These are phyloP conservation scores for Leguminivora glycinivorella DNA, from an alignment of 1,140 invertebrate genomes.

Conservation along the genomic window DNA sequence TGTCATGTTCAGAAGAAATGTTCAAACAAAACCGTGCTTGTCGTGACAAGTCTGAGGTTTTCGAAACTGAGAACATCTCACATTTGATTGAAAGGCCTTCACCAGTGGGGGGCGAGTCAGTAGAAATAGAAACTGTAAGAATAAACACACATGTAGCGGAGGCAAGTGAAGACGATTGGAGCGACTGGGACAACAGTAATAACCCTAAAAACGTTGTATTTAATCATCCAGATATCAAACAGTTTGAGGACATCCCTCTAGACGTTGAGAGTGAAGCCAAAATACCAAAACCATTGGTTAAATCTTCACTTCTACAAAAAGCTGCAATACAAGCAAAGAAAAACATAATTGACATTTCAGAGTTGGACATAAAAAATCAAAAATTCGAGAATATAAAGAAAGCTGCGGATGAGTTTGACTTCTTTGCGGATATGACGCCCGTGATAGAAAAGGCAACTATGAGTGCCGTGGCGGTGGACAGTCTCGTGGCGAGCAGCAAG, in stretches of 20 bases:
- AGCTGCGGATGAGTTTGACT: constrained; percentile 82
- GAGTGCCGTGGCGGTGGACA: constrained; percentile 58
- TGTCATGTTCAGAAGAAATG: constrained; percentile 56
- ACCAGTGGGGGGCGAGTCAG: constrained; percentile 89
- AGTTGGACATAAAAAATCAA: constrained; percentile 87
- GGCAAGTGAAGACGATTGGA: constrained; percentile 82
- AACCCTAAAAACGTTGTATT: constrained; percentile 16
- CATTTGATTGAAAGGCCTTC: constrained; percentile 85
- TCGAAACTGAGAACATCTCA: constrained; percentile 52
- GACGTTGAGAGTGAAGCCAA: constrained; percentile 26
- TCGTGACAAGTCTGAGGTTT: constrained; percentile 45
- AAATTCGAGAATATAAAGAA: constrained; percentile 71
- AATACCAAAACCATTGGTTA: constrained; percentile 38
- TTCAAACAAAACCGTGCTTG: constrained; percentile 46
- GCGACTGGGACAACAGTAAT: constrained; percentile 85
- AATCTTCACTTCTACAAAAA: constrained; percentile 58
- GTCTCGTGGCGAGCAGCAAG: constrained; percentile 61
- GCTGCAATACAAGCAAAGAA: constrained; percentile 72
- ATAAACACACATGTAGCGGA: constrained; percentile 44
- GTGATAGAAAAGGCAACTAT: constrained; percentile 84
- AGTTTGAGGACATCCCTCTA: constrained; percentile 26
- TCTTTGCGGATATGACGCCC: constrained; percentile 92
- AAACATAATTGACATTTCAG: constrained; percentile 82
- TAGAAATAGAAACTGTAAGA: constrained; percentile 75
- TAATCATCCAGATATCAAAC: constrained; percentile 31